A percentile compares a stretch with the other conserved stretches of the same genome.
phyloP scores from a whole-genome alignment of 2,113 vertebrate species.

The Alectura lathami region DNA sequence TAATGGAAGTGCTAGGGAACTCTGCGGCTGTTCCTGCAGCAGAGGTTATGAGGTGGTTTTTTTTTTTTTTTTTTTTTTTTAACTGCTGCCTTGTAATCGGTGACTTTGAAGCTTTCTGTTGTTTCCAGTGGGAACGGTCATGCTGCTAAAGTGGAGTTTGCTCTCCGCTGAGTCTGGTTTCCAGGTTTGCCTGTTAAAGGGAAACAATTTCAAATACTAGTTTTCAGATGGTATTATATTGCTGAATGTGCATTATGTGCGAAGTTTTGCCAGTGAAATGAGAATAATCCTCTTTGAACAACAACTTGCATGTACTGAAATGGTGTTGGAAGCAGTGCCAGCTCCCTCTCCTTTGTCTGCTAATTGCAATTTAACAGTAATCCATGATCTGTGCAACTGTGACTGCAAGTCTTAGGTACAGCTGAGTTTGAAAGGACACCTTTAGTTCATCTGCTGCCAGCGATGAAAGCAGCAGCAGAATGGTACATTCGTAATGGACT shows the following conservation, averaged over 20 bases:
- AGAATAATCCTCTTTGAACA: constrained; percentile 60
- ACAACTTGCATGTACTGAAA: constrained; percentile 49
- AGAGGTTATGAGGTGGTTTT: constrained; percentile 30
- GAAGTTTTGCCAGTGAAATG: constrained; percentile 18
- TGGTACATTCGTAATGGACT: not conserved
- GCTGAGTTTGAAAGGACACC: constrained; percentile 35
- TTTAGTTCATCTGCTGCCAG: constrained; percentile 15
- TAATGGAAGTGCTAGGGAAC: constrained; percentile 27
- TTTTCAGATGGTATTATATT: constrained; percentile 28
- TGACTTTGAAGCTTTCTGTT: constrained; percentile 50
- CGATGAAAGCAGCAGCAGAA: constrained; percentile 15
- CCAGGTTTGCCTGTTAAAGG: constrained; percentile 18
- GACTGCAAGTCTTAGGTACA: constrained; percentile 33
- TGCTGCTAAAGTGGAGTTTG: constrained; percentile 19
- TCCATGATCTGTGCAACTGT: constrained; percentile 57
- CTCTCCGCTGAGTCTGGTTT: constrained; percentile 1
- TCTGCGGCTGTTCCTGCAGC: not conserved
- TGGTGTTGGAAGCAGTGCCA: constrained; percentile 21
- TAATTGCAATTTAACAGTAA: constrained; percentile 70
- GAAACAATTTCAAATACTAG: constrained; percentile 38
- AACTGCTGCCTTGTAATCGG: constrained; percentile 36
- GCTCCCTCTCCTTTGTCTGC: constrained; percentile 47
- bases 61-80: not conserved
- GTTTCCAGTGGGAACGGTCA: not conserved
- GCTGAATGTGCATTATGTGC: constrained; percentile 40